Base-by-base conservation (phyloP, 2,888 invertebrate species). In the Eudasyphora cyanicolor region DNA sequence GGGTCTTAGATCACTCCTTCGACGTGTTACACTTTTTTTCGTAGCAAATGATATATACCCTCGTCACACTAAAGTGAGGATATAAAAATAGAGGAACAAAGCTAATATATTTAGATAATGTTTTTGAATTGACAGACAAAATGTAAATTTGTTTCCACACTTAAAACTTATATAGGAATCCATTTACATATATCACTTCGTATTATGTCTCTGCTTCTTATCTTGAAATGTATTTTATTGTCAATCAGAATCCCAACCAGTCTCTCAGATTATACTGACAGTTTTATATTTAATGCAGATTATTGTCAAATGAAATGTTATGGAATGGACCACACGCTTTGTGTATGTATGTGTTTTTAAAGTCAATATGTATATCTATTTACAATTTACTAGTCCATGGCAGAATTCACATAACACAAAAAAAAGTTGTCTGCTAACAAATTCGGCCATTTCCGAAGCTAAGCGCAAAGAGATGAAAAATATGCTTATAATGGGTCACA, bases 401-500 rank as follows among this genome's bases (percentile, higher is more conserved):
- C 60, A 64, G 64, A 8, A 45, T 60, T 42, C 62, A 14, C 27
- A 60, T 3, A 45, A 42, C 27, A 0, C 19, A 45, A 71, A 42
- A 8, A 12, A 1, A 24, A 62, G 14, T 29, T 54, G 73, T 29
- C 49, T 73, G 35, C 21, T 35, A 24, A 21, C 35, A 12, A 24
- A 35, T n/a, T 12, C 54, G 2, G 17, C 24, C 24, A 42, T 81
- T 3, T 62, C 76, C 2, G 10, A 49, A 14, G 21, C 24, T n/a
- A 14, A 76, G 14, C 49, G 73, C 42, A 45, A 45, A 17, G 71
- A 76, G 12, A 62, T 82, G 70, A 67, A 51, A 54, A 32, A 19
- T 14, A 69, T 74, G 19, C 54, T 85, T 1, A 45, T 86, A 8
- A 64, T 77, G 21, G 87, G 87, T 7, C 85, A 87, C 12, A 87